Percentiles rank a stretch among this genome's conserved stretches.
Evolutionary conservation across 2,113 vertebrate species (phyloP).

Genomic region (Antechinus flavipes): DNA sequence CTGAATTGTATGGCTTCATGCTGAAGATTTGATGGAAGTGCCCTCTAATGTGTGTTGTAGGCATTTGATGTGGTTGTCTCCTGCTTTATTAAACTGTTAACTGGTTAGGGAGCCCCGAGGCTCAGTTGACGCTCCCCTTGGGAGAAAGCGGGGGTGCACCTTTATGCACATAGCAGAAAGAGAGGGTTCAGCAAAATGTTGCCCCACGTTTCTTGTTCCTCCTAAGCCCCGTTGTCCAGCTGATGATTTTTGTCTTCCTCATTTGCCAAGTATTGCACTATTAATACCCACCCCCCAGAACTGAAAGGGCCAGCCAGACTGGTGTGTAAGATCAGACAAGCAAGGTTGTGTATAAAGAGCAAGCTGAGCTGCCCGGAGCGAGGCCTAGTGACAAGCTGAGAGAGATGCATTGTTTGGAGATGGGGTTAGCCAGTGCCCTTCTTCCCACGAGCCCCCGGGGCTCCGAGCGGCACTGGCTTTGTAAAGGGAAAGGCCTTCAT

Average conservation of each 20-base stretch:
- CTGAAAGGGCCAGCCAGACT: constrained; percentile 78
- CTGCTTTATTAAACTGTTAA: constrained; percentile 75
- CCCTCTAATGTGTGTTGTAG: constrained; percentile 84
- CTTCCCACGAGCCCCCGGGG: constrained; percentile 94
- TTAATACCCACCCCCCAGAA: constrained; percentile 82
- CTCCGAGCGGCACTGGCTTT: constrained; percentile 98
- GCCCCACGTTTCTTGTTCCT: constrained; percentile 17
- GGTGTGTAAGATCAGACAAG: constrained; percentile 83
- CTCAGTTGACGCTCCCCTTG: constrained; percentile 66
- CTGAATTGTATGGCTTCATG: constrained; percentile 83
- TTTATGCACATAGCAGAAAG: constrained; percentile 77
- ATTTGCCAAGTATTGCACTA: constrained; percentile 87
- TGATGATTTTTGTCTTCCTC: constrained; percentile 53
- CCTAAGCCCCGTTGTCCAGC: constrained; percentile 56
- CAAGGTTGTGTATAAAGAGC: constrained; percentile 86
- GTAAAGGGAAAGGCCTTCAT: constrained; percentile 99
- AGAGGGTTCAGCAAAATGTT: constrained; percentile 60
- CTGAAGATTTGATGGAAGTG: constrained; percentile 78
- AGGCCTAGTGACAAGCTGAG: constrained; percentile 90
- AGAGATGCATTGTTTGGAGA: constrained; percentile 90
- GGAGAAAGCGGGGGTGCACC: constrained; percentile 85
- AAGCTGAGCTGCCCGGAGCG: constrained; percentile 90
- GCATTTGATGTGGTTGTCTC: constrained; percentile 81
- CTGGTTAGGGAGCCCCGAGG: constrained; percentile 81
- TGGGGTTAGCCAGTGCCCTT: constrained; percentile 95